These are phyloP conservation scores for Ptilodon capucinus DNA, from an alignment of 2,888 invertebrate genomes.

Conservation along the genomic window DNA sequence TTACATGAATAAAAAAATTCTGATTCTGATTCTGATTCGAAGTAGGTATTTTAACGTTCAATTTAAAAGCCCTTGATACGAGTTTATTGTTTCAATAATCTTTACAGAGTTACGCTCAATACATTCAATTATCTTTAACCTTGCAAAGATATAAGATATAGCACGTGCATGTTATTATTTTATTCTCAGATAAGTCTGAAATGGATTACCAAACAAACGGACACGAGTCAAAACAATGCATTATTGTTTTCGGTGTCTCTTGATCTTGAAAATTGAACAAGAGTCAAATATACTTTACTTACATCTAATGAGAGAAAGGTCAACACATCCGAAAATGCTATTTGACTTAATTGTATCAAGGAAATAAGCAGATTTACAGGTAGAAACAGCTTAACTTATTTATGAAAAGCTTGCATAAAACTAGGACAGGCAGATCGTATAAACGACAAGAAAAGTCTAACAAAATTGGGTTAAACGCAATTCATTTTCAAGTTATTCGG, in stretches of 20 bases:
- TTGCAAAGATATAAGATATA: neutral
- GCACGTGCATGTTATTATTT: neutral
- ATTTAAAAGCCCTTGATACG: neutral
- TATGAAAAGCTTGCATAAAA: constrained; percentile 9
- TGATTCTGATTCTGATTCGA: no score
- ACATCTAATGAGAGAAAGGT: no score
- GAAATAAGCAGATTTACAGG: no score
- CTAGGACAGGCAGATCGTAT: constrained; percentile 10
- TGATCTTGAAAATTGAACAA: neutral
- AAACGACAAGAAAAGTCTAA: constrained; percentile 3
- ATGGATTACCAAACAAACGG: neutral
- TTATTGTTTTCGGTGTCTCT: neutral
- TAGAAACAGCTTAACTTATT: neutral
- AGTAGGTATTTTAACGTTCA: neutral
- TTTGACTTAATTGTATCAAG: no score
- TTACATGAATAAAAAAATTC: no score
- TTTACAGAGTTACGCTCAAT: neutral
- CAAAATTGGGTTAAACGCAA: constrained; percentile 11
- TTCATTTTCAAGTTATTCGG: constrained; percentile 12
- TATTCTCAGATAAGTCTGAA: neutral
- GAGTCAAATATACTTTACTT: no score
- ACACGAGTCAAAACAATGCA: neutral
- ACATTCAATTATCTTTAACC: neutral
- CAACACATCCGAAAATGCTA: no score
- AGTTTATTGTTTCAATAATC: neutral